Percentiles rank a stretch among this genome's conserved stretches.
These are phyloP conservation scores for Nibea coibor DNA, from an alignment of 2,113 vertebrate species.

Conservation along the genomic window DNA sequence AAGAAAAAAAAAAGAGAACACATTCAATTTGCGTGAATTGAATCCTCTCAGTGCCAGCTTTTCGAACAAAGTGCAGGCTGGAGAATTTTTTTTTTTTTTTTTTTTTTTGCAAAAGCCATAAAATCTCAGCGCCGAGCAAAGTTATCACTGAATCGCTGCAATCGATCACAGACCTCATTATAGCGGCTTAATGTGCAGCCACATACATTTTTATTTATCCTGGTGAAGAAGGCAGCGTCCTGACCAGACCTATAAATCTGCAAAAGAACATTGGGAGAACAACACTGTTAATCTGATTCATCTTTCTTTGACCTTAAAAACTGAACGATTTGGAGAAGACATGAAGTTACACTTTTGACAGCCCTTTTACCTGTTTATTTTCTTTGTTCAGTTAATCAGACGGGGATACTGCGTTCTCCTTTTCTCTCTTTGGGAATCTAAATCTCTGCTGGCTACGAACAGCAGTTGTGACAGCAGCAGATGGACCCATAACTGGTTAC, in stretches of 20 bases:
- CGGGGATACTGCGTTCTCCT: conserved; percentile 10
- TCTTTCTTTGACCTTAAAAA: conserved; percentile 12
- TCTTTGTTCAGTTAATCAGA: conserved; percentile 32
- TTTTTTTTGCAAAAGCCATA: conserved; percentile 2
- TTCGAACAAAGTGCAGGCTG: neutral
- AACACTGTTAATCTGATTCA: neutral
- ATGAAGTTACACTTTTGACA: neutral
- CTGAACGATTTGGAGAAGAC: neutral
- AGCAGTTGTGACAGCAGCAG: conserved; percentile 51
- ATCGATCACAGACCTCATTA: neutral
- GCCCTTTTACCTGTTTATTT: conserved; percentile 11
- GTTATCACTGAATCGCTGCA: conserved; percentile 5
- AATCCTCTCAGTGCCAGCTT: neutral
- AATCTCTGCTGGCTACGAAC: conserved; percentile 45
- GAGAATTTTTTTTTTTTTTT: neutral
- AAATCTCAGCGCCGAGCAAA: conserved; percentile 4
- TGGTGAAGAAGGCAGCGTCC: neutral
- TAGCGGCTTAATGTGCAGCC: conserved; percentile 1
- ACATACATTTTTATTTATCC: conserved; percentile 2
- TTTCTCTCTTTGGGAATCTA: neutral
- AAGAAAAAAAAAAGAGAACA: neutral
- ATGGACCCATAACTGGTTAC: conserved; percentile 47
- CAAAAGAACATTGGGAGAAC: neutral
- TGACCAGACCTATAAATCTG: conserved; percentile 10
- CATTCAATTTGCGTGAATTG: neutral